phyloP scores from a whole-genome alignment of 1,140 invertebrate species.

The Drosophila murphyi region DNA sequence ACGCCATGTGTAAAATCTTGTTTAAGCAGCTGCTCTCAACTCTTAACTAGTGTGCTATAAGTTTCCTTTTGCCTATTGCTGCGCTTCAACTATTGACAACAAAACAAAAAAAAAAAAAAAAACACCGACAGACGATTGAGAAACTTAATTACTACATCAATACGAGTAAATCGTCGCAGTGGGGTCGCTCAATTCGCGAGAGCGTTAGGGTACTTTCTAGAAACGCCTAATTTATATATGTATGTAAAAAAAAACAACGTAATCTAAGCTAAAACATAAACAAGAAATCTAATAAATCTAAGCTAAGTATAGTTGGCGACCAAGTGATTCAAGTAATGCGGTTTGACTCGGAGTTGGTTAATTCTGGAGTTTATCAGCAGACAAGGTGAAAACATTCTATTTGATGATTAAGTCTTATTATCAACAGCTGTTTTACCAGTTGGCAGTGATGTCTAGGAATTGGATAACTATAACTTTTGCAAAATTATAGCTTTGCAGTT shows the following conservation, averaged over 20 bases:
- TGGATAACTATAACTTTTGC: not conserved
- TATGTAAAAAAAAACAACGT: constrained; percentile 69
- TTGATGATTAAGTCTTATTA: too few species aligned
- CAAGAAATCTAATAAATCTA: constrained; percentile 71
- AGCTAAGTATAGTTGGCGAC: constrained; percentile 48
- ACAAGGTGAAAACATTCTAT: too few species aligned
- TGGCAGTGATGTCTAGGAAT: too few species aligned
- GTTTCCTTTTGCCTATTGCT: constrained; percentile 42
- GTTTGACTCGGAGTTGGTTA: not conserved
- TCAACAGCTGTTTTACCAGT: too few species aligned
- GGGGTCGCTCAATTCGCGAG: constrained; percentile 55
- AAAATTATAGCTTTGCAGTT: not conserved
- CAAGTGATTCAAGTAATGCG: constrained; percentile 22
- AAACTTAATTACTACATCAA: constrained; percentile 37
- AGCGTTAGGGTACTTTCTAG: constrained; percentile 61
- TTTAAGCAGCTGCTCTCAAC: constrained; percentile 20
- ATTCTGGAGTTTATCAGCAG: not conserved
- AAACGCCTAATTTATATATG: constrained; percentile 78
- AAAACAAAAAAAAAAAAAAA: not conserved
- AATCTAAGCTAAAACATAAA: constrained; percentile 70
- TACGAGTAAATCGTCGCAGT: constrained; percentile 25
- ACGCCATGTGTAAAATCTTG: constrained; percentile 31
- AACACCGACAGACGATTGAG: constrained; percentile 22
- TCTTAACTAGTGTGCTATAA: constrained; percentile 43
- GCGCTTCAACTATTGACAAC: constrained; percentile 11